Evolutionary conservation across 2,888 invertebrate species (phyloP).

Genomic region (Caenorhabditis sulstoni): DNA sequence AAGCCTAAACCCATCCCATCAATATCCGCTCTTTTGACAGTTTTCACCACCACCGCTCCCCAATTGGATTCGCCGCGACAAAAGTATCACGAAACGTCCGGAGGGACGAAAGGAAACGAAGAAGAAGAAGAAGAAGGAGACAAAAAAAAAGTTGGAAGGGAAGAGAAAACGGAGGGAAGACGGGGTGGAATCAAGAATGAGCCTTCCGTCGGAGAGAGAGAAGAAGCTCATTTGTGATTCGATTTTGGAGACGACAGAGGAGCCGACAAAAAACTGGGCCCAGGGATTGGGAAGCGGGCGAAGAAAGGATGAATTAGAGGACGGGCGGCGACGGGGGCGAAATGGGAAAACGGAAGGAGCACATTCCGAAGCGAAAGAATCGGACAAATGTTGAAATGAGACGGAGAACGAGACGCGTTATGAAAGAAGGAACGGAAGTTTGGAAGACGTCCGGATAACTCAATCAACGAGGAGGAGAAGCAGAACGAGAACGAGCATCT

Average conservation of each 20-base stretch:
- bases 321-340: not conserved
- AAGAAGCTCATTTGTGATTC: constrained; percentile 59
- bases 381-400: not conserved
- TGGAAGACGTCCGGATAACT: constrained; percentile 27
- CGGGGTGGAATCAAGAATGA: constrained; percentile 48
- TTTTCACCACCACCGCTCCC: constrained; percentile 9
- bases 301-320: constrained; percentile 27
- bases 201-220: constrained; percentile 31
- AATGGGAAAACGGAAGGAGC: constrained; percentile 10
- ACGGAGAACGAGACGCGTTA: constrained; percentile 5
- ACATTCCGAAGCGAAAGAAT: constrained; percentile 10
- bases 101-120: not conserved
- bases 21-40: constrained; percentile 39
- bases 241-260: constrained; percentile 42
- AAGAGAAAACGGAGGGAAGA: constrained; percentile 16
- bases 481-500: constrained; percentile 5
- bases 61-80: constrained; percentile 4
- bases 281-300: constrained; percentile 7
- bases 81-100: constrained; percentile 25
- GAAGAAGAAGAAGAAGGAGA: constrained; percentile 10
- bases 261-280: constrained; percentile 10
- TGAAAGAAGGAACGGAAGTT: constrained; percentile 22
- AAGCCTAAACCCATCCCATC: constrained; percentile 2
- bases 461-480: constrained; percentile 19
- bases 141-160: constrained; percentile 27